Evolutionary conservation across 2,888 invertebrate genomes (phyloP).

Genomic region (Liposcelis brunnea): DNA sequence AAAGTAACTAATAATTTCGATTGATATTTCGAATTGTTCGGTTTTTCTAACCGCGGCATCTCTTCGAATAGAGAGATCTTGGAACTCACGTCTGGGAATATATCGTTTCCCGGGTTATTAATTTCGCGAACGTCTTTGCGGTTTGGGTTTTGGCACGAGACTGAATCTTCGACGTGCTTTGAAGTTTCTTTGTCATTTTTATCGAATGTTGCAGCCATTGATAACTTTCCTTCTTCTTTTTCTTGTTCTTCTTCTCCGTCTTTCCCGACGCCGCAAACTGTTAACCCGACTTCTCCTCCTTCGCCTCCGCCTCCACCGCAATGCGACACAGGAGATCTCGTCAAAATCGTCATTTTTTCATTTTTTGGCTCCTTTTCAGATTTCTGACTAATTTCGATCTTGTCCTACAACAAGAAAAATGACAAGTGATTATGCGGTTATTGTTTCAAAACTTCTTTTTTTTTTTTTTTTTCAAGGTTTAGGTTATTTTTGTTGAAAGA

Average conservation of each 20-base stretch:
- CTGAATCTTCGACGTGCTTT: slow-evolving; percentile 19
- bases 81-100: too few relatives aligned
- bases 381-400: slow-evolving; percentile 8
- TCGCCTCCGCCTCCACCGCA: slow-evolving; percentile 16
- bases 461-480: too few relatives aligned
- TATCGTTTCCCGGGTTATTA: too few relatives aligned
- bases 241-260: slow-evolving; percentile 1
- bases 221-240: background rate
- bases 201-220: slow-evolving; percentile 3
- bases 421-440: too few relatives aligned
- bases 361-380: slow-evolving; percentile 6
- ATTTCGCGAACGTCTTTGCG: slow-evolving; percentile 3
- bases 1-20: too few relatives aligned
- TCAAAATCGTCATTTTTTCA: too few relatives aligned
- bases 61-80: too few relatives aligned
- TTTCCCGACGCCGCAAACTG: slow-evolving; percentile 3
- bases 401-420: slow-evolving; percentile 4
- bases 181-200: slow-evolving; percentile 18
- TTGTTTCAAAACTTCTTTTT: too few relatives aligned
- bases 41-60: too few relatives aligned
- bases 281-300: slow-evolving; percentile 12
- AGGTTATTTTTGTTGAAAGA: too few relatives aligned
- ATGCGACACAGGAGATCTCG: too few relatives aligned
- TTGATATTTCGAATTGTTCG: too few relatives aligned
- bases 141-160: slow-evolving; percentile 4